These are phyloP conservation scores for Epinephelus moara DNA, from an alignment of 2,113 vertebrate genomes.

Conservation along the genomic window DNA sequence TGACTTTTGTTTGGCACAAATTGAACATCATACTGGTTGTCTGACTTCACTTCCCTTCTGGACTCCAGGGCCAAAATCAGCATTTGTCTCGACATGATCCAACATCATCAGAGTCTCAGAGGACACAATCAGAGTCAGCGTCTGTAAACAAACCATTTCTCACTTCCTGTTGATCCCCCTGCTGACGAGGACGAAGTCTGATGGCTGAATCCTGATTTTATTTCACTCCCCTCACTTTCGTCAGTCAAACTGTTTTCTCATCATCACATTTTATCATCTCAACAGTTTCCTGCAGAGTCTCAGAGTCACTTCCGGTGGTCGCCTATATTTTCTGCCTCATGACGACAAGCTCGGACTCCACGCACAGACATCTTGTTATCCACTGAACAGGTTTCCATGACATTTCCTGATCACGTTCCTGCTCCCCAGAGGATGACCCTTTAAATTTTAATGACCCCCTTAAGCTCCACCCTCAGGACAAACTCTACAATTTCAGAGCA, in stretches of 20 bases:
- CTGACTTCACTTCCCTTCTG: conserved; percentile 37
- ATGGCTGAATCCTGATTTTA: neutral
- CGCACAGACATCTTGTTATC: neutral
- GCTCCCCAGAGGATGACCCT: too few species aligned
- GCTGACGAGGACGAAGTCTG: neutral
- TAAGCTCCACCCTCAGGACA: neutral
- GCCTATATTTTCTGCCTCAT: neutral
- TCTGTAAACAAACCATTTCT: conserved; percentile 58
- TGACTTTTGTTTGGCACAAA: neutral
- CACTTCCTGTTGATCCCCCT: conserved; percentile 46
- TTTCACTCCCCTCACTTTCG: neutral
- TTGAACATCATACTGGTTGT: neutral
- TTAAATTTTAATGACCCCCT: neutral
- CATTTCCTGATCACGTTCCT: neutral
- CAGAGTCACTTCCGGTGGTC: neutral
- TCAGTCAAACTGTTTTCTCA: neutral
- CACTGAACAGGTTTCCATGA: neutral
- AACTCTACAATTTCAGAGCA: neutral
- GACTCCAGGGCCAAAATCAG: conserved; percentile 9
- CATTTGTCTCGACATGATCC: neutral
- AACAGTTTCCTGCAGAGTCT: neutral
- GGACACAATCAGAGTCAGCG: conserved; percentile 55
- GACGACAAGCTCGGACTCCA: too few species aligned
- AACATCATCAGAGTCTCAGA: conserved; percentile 34
- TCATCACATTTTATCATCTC: neutral